Base-by-base conservation (phyloP, 2,888 invertebrate genomes). In the Catocala fraxini region DNA sequence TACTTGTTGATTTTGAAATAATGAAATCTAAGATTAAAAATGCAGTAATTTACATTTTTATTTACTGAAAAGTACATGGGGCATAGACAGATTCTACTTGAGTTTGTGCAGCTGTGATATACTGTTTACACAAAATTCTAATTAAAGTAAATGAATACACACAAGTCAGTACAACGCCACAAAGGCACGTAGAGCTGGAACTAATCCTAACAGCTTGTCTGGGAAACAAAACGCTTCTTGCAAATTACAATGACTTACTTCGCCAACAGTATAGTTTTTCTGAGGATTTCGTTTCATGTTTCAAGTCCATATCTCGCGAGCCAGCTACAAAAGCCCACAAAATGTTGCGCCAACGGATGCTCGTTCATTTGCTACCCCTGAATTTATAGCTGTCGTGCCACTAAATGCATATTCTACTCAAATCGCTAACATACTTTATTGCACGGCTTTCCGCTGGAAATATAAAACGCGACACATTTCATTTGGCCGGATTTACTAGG, bases 331-430 rank as follows among this genome's bases (percentile, higher is more conserved):
- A 82, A 77, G 79, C 76, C 79, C 78, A 75, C 82, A 82, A 78
- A 85, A 82, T 79, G 79, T 80, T 77, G 68, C 77, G 79, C 73
- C 62, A 79, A 75, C 85, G 85, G 85, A 82, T 79, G 82, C 83
- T 83, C 86, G 80, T 83, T 85, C 84, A 84, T 85, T 83, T 80
- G 74, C 77, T 81, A 80, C 68, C 73, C 66, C 75, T 79, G 78
- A 84, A 88, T 88, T 88, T 89, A 89, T 87, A 71, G 83, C 82
- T 83, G 84, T 83, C 85, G 83, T 79, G 82, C 80, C 68, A 79
- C 85, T 85, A 87, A 88, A 88, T 89, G 87, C 87, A 88, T 88
- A 89, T 88, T 88, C 85, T 84, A 78, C 83, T 80, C 80, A 84
- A 85, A 88, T 86, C 83, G 85, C 84, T 79, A 78, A 80, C 82